Conservation (phyloP, 2,113 vertebrate species). For the Calypte anna region DNA sequence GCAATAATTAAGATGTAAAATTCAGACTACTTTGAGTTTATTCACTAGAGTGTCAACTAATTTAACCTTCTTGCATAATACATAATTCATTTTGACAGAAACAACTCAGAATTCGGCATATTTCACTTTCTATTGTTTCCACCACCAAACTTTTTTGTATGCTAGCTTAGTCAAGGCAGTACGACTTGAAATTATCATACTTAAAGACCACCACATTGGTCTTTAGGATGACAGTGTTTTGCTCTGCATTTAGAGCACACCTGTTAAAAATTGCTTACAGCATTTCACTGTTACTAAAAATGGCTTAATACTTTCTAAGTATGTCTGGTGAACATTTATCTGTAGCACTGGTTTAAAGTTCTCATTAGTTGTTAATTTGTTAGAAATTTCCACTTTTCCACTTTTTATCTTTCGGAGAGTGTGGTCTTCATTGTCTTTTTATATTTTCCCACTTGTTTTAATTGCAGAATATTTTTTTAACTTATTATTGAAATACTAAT, state of each 20-base stretch:
- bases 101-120: not conserved
- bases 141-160: not conserved
- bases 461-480: not conserved
- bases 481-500: not conserved
- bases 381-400: not conserved
- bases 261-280: not conserved
- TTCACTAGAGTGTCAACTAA: not conserved
- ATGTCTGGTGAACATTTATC: not conserved
- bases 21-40: not conserved
- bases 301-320: not conserved
- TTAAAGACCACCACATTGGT: not conserved
- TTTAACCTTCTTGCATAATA: not conserved
- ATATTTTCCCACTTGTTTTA: not conserved
- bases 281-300: not conserved
- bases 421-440: not conserved
- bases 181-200: not conserved
- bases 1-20: not conserved
- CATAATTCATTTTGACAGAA: constrained; percentile 30
- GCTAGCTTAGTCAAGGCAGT: not conserved
- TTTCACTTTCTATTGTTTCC: not conserved
- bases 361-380: not conserved
- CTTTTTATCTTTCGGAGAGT: not conserved
- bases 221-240: not conserved
- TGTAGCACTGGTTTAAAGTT: not conserved
- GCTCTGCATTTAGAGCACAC: not conserved